phyloP scores from a whole-genome alignment of 2,797 vertebrate species.

The Notolepis coatsorum region DNA sequence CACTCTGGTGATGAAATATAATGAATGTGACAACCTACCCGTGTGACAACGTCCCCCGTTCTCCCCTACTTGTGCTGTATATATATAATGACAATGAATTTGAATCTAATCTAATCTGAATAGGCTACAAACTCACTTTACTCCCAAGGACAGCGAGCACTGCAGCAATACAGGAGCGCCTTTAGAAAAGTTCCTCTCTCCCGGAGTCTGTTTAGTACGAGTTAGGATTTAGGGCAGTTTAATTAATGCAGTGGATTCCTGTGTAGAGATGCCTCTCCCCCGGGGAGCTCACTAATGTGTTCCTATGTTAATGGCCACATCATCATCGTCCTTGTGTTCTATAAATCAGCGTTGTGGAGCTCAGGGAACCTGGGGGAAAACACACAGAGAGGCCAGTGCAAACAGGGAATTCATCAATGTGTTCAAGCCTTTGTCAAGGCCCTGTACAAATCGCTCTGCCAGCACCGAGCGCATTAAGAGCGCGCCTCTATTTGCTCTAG shows the following conservation, averaged over 20 bases:
- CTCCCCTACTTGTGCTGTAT: no score
- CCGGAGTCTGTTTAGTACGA: no score
- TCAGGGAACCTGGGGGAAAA: slow-evolving; percentile 1
- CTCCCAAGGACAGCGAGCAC: slow-evolving; percentile 1
- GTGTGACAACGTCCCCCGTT: no score
- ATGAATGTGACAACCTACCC: no score
- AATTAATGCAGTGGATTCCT: slow-evolving; percentile 50
- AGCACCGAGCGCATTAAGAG: slow-evolving; percentile 1
- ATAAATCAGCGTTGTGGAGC: slow-evolving; percentile 56
- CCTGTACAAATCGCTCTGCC: slow-evolving; percentile 42
- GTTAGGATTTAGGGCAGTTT: slow-evolving; percentile 42
- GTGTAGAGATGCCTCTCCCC: slow-evolving; percentile 34
- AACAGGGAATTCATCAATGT: slow-evolving; percentile 55
- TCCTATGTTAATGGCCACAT: slow-evolving; percentile 52
- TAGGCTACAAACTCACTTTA: neutral
- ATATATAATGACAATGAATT: no score
- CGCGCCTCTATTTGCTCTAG: neutral
- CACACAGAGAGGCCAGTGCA: slow-evolving; percentile 29
- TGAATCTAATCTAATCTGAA: no score
- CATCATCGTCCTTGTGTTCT: slow-evolving; percentile 35
- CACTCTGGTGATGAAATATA: no score
- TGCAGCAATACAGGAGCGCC: neutral
- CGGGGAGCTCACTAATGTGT: slow-evolving; percentile 46
- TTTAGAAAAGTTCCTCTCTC: neutral
- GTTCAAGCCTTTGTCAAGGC: slow-evolving; percentile 50